phyloP scores from a whole-genome alignment of 2,888 invertebrate species.

The Bursaphelenchus okinawaensis region DNA sequence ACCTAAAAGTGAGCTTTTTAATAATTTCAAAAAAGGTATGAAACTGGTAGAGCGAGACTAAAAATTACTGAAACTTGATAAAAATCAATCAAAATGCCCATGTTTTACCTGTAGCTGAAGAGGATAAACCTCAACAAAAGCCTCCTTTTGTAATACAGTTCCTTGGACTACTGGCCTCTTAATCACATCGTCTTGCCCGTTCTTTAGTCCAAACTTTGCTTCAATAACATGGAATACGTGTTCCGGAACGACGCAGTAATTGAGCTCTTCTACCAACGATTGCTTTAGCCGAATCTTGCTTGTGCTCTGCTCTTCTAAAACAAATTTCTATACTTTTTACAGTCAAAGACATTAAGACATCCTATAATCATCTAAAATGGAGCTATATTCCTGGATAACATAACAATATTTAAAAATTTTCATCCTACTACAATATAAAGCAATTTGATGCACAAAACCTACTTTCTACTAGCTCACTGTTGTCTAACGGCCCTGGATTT shows the following conservation, averaged over 20 bases:
- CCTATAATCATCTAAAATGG: too few species aligned
- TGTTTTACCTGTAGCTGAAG: constrained; percentile 37
- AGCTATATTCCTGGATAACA: too few species aligned
- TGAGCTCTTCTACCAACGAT: constrained; percentile 30
- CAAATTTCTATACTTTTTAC: not conserved
- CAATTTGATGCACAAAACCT: not conserved
- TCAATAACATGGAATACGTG: constrained; percentile 18
- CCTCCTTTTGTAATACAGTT: constrained; percentile 22
- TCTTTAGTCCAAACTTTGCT: constrained; percentile 29
- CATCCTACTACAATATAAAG: too few species aligned
- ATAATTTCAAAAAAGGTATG: not conserved
- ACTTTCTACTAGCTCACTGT: constrained; percentile 25
- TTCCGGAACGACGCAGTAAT: constrained; percentile 37
- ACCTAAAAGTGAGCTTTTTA: too few species aligned
- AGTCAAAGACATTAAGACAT: too few species aligned
- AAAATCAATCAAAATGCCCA: constrained; percentile 3
- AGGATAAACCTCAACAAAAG: constrained; percentile 42
- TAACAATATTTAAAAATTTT: too few species aligned
- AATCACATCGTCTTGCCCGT: constrained; percentile 40
- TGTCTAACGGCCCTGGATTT: constrained; percentile 33
- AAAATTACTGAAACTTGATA: not conserved
- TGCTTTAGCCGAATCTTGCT: constrained; percentile 17
- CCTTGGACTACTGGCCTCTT: constrained; percentile 28
- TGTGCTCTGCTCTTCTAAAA: not conserved
- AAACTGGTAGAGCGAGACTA: not conserved